Conservation (phyloP, 2,797 vertebrate species). For the Rhinella marina region DNA sequence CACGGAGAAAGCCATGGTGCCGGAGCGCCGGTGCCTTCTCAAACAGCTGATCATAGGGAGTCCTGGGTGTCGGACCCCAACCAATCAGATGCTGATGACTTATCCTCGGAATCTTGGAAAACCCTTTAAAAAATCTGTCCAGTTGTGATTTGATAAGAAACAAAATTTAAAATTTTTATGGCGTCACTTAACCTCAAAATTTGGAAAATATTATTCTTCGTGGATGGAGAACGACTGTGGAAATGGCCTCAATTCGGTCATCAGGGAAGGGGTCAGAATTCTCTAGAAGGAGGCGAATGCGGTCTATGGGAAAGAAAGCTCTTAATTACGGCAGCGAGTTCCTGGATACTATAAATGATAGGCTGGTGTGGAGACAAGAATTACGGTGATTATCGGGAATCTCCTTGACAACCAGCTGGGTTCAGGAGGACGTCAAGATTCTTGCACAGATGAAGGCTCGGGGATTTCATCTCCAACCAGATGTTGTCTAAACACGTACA, state of each 20-base stretch:
- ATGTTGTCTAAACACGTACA: constrained; percentile 43
- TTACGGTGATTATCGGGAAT: constrained; percentile 63
- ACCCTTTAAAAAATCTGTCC: background rate
- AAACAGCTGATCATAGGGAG: too few relatives aligned
- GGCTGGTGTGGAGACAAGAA: constrained; percentile 63
- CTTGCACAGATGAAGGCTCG: constrained; percentile 58
- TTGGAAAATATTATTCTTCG: background rate
- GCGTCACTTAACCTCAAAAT: background rate
- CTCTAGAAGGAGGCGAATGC: constrained; percentile 32
- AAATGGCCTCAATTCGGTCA: background rate
- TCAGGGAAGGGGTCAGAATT: background rate
- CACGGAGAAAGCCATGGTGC: too few relatives aligned
- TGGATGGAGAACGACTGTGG: background rate
- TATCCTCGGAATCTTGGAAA: background rate
- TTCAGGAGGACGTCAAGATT: constrained; percentile 59
- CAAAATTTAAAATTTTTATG: background rate
- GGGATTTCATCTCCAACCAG: constrained; percentile 49
- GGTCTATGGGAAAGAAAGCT: constrained; percentile 62
- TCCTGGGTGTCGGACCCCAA: too few relatives aligned
- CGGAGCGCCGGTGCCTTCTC: too few relatives aligned
- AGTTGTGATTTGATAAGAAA: background rate
- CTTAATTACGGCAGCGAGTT: constrained; percentile 65
- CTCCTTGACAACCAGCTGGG: constrained; percentile 63
- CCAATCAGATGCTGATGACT: too few relatives aligned
- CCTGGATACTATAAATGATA: constrained; percentile 64